Base-by-base conservation (phyloP, 1,140 invertebrate species). In the Eciton burchellii region DNA sequence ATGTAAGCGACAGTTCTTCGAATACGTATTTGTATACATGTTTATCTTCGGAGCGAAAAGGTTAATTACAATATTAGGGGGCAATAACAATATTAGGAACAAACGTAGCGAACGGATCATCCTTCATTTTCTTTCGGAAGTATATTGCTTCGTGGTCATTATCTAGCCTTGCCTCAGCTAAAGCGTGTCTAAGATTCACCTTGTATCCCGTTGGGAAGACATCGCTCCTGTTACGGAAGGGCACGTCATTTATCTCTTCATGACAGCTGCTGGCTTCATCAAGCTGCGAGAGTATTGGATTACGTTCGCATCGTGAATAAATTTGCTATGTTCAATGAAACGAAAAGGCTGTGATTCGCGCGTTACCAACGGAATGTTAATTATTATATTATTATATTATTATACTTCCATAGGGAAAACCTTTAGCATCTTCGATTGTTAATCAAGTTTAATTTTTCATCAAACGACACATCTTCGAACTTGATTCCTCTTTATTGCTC, bases 211-310 rank as follows among this genome's bases (percentile, higher is more conserved):
- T 19, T 14, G n/a, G 26, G 26, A 54, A 52, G 26, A 4, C 2
- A n/a, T 70, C 12, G 6, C 5, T 35, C n/a, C 0, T 70, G 21
- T 68, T 24, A 66, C 66, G 26, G n/a, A 54, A 52, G 11, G n/a
- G 49, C n/a, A 70, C 47, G 4, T 19, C 47, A 52, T 70, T 47
- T 70, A 70, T 52, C n/a, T 52, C 5, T 70, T 70, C 26, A 5
- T 35, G 66, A 54, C 47, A 54, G 24, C 11, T 70, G 29, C 26
- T n/a, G 14, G 16, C n/a, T 35, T 70, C 12, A 21, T 35, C 16
- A 21, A 35, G 24, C 8, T 24, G n/a, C 9, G 24, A 21, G 26
- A 35, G 35, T 35, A 35, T 35, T 35, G 35, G 35, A 35, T 35
- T 35, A 35, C 35, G n/a, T 54, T 35, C 19, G 0, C 45, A 4